phyloP scores from a whole-genome alignment of 2,888 invertebrate genomes.

The Cephus sareptanus region DNA sequence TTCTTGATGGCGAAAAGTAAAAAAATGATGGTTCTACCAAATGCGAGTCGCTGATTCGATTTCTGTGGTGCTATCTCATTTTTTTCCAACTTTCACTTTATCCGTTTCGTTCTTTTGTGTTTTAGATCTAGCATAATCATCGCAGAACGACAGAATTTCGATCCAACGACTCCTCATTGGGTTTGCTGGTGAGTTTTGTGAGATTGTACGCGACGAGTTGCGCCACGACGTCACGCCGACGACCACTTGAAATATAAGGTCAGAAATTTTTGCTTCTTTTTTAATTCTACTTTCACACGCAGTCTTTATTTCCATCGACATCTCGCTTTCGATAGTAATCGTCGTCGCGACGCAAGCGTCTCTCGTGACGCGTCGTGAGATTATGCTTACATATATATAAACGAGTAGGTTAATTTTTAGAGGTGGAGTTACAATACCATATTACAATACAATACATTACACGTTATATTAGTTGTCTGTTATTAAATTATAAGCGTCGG shows the following conservation, averaged over 20 bases:
- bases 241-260: conserved; percentile 15
- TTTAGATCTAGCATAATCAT: not conserved
- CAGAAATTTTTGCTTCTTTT: not conserved
- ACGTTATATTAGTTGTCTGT: conserved; percentile 57
- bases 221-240: conserved; percentile 66
- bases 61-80: conserved; percentile 12
- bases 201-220: conserved; percentile 67
- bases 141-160: conserved; percentile 12
- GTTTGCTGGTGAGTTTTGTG: conserved; percentile 68
- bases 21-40: conserved; percentile 11
- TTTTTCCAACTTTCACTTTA: conserved; percentile 37
- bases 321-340: not conserved
- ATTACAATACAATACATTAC: conserved; percentile 60
- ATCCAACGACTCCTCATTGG: conserved; percentile 43
- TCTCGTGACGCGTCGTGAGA: conserved; percentile 37
- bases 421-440: conserved; percentile 55
- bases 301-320: not conserved
- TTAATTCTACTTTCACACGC: not conserved
- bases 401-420: conserved; percentile 38
- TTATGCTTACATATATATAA: conserved; percentile 50
- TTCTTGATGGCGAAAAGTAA: conserved; percentile 15
- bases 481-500: conserved; percentile 60
- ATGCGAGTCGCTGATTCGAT: conserved; percentile 14
- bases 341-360: not conserved
- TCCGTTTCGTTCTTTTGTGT: conserved; percentile 13